Evolutionary conservation across 2,113 vertebrate genomes (phyloP).

Genomic region (Nycticorax nycticorax): DNA sequence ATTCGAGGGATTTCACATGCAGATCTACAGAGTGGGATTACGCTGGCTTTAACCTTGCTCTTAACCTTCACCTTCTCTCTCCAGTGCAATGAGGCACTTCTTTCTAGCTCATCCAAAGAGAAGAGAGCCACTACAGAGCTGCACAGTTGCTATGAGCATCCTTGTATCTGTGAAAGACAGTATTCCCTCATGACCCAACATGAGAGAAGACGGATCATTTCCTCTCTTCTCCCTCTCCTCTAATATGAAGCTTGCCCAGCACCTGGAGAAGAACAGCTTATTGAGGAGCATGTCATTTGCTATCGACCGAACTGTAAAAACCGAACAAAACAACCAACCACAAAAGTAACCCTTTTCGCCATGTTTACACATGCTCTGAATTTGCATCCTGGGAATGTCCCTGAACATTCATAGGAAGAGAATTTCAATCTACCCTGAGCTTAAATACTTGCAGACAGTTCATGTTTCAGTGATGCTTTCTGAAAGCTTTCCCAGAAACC

Average conservation of each 20-base stretch:
- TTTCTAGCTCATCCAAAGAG: not conserved
- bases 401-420: not conserved
- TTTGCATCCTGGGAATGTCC: not conserved
- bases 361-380: not conserved
- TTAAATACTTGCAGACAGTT: not conserved
- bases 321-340: not conserved
- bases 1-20: not conserved
- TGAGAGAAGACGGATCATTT: not conserved
- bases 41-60: not conserved
- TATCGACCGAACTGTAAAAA: not conserved
- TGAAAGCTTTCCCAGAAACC: not conserved
- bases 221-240: not conserved
- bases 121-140: not conserved
- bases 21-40: not conserved
- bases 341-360: not conserved
- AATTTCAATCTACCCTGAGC: not conserved
- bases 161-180: not conserved
- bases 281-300: not conserved
- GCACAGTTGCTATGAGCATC: not conserved
- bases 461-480: not conserved
- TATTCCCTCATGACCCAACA: not conserved
- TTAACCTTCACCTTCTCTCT: not conserved
- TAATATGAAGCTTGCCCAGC: not conserved
- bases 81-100: not conserved
- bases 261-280: not conserved